Conservation (phyloP, 2,113 vertebrate species). For the Vombatus ursinus region DNA sequence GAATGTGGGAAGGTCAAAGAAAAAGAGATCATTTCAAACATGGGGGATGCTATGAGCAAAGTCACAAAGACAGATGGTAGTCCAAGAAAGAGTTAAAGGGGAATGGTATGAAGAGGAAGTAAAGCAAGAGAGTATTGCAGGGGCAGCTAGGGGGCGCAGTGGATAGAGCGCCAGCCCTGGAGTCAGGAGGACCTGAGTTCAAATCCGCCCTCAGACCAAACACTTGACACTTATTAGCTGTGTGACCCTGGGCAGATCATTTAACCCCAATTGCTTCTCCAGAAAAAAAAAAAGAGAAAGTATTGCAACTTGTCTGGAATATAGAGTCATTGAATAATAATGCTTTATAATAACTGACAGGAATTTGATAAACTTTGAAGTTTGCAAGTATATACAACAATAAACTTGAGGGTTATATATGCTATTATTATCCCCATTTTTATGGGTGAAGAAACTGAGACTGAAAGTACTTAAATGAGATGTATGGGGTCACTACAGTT, state of each 20-base stretch:
- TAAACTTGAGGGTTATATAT: neutral
- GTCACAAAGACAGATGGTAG: neutral
- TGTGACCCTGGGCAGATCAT: too few species aligned
- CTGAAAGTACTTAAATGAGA: neutral
- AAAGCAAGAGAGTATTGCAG: neutral
- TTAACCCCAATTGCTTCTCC: too few species aligned
- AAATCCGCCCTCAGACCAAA: too few species aligned
- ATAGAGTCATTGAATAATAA: neutral
- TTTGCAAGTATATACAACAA: neutral
- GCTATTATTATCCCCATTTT: neutral
- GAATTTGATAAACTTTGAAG: neutral
- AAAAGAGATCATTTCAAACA: neutral
- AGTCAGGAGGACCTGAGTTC: too few species aligned
- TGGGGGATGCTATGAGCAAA: neutral
- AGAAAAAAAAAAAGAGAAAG: too few species aligned
- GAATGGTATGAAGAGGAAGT: neutral
- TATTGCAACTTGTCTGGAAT: neutral
- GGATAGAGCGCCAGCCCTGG: too few species aligned
- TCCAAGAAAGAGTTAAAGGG: neutral
- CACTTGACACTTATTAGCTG: too few species aligned
- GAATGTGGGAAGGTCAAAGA: neutral
- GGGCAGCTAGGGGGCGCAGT: too few species aligned
- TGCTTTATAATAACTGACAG: neutral
- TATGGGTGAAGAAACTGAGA: neutral
- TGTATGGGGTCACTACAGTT: neutral